These are phyloP conservation scores for Apolygus lucorum DNA, from an alignment of 1,140 invertebrate species.

Conservation along the genomic window DNA sequence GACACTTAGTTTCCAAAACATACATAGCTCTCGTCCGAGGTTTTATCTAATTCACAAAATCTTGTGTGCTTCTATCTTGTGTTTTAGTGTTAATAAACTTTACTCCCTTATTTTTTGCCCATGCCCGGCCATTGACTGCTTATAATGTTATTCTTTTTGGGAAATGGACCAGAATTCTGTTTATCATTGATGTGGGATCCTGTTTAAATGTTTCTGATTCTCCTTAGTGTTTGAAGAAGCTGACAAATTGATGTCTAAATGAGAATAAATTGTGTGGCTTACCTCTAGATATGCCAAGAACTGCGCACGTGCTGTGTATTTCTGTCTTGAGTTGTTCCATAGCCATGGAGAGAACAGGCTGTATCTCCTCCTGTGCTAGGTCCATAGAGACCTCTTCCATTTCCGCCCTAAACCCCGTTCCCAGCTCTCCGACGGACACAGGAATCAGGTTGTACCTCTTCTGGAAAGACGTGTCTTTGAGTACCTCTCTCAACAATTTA, in stretches of 20 bases:
- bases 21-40: too few relatives aligned
- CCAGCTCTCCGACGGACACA: conserved; percentile 49
- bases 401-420: conserved; percentile 45
- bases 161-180: background rate
- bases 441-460: conserved; percentile 69
- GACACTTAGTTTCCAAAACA: too few relatives aligned
- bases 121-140: too few relatives aligned
- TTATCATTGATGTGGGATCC: background rate
- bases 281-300: conserved; percentile 79
- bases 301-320: conserved; percentile 70
- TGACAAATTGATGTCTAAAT: too few relatives aligned
- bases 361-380: conserved; percentile 62
- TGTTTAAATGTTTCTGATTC: conserved; percentile 4
- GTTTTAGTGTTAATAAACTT: too few relatives aligned
- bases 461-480: conserved; percentile 74
- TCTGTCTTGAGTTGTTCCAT: conserved; percentile 78
- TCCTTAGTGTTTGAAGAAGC: too few relatives aligned
- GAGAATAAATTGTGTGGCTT: too few relatives aligned
- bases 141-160: too few relatives aligned
- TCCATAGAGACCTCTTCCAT: conserved; percentile 52
- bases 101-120: too few relatives aligned
- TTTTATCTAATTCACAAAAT: too few relatives aligned
- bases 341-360: conserved; percentile 72
- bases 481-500: conserved; percentile 64
- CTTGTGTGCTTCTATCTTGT: too few relatives aligned